Conservation (phyloP, 35 echinoderm and acorn worm species). For the Chiridota heheva region DNA sequence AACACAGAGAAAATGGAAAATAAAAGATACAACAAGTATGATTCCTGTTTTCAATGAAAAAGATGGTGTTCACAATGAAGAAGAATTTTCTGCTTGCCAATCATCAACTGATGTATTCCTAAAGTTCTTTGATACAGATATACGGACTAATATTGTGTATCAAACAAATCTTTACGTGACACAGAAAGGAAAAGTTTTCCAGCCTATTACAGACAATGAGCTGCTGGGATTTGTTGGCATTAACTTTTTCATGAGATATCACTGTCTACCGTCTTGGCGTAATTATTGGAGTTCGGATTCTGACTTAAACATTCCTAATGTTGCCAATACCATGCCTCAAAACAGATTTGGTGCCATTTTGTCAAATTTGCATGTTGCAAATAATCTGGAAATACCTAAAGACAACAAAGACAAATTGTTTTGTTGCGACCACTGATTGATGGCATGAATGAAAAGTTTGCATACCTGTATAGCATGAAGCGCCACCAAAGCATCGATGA, state of each 20-base stretch:
- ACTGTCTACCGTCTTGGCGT: background rate
- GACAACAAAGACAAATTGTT: background rate
- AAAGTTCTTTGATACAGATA: constrained; percentile 10
- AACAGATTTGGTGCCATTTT: constrained; percentile 22
- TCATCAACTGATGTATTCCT: constrained; percentile 15
- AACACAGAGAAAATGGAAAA: background rate
- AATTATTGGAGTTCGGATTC: background rate
- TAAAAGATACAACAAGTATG: background rate
- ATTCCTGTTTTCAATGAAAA: background rate
- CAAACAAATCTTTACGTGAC: constrained; percentile 22
- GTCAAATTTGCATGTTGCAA: constrained; percentile 6
- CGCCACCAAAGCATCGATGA: constrained; percentile 51
- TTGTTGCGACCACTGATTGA: constrained; percentile 37
- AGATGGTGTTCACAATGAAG: background rate
- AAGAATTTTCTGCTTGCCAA: background rate
- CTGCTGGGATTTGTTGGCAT: constrained; percentile 17
- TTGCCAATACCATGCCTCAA: constrained; percentile 22
- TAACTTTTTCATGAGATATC: constrained; percentile 25
- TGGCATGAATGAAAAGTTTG: constrained; percentile 56
- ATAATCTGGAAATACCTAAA: constrained; percentile 5
- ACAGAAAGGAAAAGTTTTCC: constrained; percentile 9
- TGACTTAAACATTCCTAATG: constrained; percentile 16
- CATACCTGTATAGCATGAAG: constrained; percentile 31
- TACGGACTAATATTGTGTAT: background rate
- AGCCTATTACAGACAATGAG: constrained; percentile 10